phyloP scores from a whole-genome alignment of 2,797 vertebrate genomes.

The Catamblyrhynchus diadema region DNA sequence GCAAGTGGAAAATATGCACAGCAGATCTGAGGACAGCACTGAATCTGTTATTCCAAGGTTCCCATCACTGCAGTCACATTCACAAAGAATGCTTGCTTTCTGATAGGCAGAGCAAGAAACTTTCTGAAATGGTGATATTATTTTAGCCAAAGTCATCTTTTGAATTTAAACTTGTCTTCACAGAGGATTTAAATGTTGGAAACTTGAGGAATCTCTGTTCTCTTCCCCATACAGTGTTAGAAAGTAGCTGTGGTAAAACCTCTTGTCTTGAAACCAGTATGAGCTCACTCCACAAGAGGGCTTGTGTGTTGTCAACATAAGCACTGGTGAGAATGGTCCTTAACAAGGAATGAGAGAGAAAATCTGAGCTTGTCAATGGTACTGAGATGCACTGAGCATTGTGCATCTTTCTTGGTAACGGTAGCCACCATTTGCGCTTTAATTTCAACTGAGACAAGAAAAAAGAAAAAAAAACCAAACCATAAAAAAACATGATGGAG shows the following conservation, averaged over 20 bases:
- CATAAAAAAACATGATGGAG: not conserved
- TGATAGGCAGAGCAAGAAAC: not conserved
- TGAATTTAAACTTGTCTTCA: not conserved
- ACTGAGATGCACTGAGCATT: not conserved
- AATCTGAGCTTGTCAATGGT: not conserved
- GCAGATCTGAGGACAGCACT: not conserved
- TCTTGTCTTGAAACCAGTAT: not conserved
- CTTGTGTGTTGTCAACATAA: not conserved
- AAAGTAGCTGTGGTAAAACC: not conserved
- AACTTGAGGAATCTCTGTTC: not conserved
- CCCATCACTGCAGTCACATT: not conserved
- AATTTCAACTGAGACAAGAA: not conserved
- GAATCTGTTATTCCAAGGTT: not conserved
- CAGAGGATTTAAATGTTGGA: not conserved
- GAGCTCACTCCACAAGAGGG: not conserved
- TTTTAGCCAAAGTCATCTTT: not conserved
- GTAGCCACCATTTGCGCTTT: not conserved
- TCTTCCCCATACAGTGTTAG: not conserved
- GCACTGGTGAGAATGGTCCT: not conserved
- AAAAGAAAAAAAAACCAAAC: fast-evolving
- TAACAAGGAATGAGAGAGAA: not conserved
- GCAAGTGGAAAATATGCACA: not conserved
- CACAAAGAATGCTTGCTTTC: not conserved
- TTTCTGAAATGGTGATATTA: not conserved
- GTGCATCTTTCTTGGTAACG: not conserved